A percentile compares a stretch with the other conserved stretches of the same genome.
Evolutionary conservation across 2,797 vertebrate genomes (phyloP).

Genomic region (Zenarchopterus dispar): DNA sequence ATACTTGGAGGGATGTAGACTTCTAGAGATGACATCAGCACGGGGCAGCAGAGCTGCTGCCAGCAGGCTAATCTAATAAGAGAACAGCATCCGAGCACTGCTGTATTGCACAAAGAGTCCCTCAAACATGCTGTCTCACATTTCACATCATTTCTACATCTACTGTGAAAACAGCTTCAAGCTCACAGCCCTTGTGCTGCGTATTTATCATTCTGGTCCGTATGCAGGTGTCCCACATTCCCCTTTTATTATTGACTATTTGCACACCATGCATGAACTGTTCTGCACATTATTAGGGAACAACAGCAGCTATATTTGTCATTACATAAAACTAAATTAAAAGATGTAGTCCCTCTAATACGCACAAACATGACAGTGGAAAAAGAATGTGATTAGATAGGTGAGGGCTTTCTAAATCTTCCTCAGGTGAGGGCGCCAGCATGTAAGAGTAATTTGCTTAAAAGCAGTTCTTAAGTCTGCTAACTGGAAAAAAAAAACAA

Average conservation of each 20-base stretch:
- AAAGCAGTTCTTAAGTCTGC: neutral
- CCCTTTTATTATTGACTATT: no score
- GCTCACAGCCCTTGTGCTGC: neutral
- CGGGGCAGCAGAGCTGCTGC: conserved; percentile 28
- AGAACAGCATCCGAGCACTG: conserved; percentile 15
- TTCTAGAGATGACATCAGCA: conserved; percentile 63
- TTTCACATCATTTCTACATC: conserved; percentile 5
- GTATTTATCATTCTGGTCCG: neutral
- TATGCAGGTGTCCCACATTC: neutral
- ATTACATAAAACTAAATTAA: neutral
- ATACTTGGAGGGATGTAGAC: conserved; percentile 9
- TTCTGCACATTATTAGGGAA: neutral
- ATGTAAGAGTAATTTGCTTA: neutral
- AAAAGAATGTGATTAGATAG: neutral
- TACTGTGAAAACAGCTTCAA: neutral
- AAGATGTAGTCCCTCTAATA: neutral
- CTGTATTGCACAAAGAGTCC: conserved; percentile 4
- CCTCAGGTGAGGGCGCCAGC: neutral
- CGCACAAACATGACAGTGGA: neutral
- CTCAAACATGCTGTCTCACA: conserved; percentile 3
- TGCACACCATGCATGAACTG: neutral
- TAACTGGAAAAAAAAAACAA: neutral
- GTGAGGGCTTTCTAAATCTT: neutral
- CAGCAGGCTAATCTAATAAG: conserved; percentile 60
- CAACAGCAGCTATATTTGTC: neutral